These are phyloP conservation scores for Neocrepidodera transversa DNA, from an alignment of 2,888 invertebrate genomes.

Conservation along the genomic window DNA sequence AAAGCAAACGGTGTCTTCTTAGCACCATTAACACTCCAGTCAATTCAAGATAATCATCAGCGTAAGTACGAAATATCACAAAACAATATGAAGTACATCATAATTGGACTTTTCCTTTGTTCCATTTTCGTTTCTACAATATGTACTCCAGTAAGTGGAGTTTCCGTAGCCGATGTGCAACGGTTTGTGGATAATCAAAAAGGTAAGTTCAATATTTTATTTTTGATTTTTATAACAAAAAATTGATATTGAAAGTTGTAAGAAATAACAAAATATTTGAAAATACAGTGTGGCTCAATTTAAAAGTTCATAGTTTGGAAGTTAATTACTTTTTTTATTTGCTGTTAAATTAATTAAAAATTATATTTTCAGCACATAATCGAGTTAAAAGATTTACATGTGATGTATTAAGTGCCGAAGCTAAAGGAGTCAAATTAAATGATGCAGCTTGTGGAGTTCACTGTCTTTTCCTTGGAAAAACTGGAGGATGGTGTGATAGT, in stretches of 20 bases:
- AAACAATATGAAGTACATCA: neutral
- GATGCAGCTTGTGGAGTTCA: slow-evolving; percentile 60
- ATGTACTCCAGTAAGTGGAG: neutral
- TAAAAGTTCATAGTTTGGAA: too few species aligned
- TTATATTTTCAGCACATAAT: slow-evolving; percentile 8
- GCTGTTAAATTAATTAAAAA: too few species aligned
- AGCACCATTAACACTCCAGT: too few species aligned
- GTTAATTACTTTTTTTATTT: too few species aligned
- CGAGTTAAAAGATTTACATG: slow-evolving; percentile 61
- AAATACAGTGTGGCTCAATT: too few species aligned
- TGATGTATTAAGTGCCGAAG: slow-evolving; percentile 54
- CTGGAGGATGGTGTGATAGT: slow-evolving; percentile 58
- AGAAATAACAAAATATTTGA: too few species aligned
- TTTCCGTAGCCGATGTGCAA: neutral
- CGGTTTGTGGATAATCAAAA: neutral
- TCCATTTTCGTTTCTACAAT: neutral
- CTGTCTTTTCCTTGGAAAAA: slow-evolving; percentile 52
- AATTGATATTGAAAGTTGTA: too few species aligned
- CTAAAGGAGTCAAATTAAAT: slow-evolving; percentile 52
- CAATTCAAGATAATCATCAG: too few species aligned
- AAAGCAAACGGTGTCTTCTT: too few species aligned
- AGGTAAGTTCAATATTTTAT: neutral
- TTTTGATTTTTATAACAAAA: too few species aligned
- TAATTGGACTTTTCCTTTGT: neutral
- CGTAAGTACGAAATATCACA: too few species aligned